A percentile compares a stretch with the other conserved stretches of the same genome.
Evolutionary conservation across 2,888 invertebrate genomes (phyloP).

Genomic region (Epinotia brunnichana): DNA sequence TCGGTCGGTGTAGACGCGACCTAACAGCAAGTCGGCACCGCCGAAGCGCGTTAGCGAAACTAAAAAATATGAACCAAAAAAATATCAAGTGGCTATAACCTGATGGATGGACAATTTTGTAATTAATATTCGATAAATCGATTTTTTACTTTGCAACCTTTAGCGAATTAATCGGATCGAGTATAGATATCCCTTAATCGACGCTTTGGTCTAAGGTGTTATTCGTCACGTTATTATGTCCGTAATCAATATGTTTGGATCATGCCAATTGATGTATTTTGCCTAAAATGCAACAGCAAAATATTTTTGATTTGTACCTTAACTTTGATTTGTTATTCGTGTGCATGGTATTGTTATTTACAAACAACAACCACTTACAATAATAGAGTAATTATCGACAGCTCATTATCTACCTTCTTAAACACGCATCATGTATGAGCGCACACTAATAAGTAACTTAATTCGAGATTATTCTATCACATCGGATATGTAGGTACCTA

Average conservation of each 20-base stretch:
- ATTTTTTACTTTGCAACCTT: conserved; percentile 62
- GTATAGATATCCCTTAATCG: conserved; percentile 62
- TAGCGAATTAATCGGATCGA: conserved; percentile 56
- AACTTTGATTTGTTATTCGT: no score
- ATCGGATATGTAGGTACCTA: no score
- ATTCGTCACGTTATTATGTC: conserved; percentile 12
- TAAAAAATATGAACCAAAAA: conserved; percentile 22
- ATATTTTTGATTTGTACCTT: no score
- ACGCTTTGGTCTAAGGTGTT: conserved; percentile 51
- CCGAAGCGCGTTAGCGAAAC: conserved; percentile 4
- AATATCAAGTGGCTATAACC: conserved; percentile 32
- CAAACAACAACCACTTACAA: no score
- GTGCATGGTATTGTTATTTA: no score
- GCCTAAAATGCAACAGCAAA: no score
- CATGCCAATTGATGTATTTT: neutral
- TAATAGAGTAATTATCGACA: no score
- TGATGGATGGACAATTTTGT: conserved; percentile 43
- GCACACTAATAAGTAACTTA: no score
- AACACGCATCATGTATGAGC: no score
- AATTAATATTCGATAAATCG: conserved; percentile 49
- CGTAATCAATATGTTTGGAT: conserved; percentile 16
- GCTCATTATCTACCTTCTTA: no score
- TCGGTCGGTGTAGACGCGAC: conserved; percentile 13
- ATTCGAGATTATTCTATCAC: no score
- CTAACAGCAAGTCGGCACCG: conserved; percentile 2